Evolutionary conservation across 2,797 vertebrate genomes (phyloP).

Genomic region (Lepus oiostolus): DNA sequence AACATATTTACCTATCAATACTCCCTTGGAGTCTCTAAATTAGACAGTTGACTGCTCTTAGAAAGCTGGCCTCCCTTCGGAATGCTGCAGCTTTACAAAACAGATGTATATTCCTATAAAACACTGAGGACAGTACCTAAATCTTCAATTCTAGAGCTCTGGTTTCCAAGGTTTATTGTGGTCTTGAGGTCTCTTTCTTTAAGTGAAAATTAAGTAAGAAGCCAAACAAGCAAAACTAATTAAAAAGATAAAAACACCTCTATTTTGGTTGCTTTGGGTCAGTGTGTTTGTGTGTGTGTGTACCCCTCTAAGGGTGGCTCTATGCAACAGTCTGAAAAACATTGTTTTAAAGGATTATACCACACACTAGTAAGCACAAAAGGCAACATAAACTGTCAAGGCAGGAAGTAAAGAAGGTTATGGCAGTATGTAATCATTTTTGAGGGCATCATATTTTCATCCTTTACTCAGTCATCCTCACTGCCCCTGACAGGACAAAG

Average conservation of each 20-base stretch:
- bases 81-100: slow-evolving; percentile 11
- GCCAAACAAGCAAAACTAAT: slow-evolving; percentile 26
- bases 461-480: slow-evolving; percentile 38
- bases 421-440: background rate
- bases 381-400: background rate
- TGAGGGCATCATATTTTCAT: background rate
- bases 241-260: slow-evolving; percentile 18
- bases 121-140: background rate
- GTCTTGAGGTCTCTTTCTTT: background rate
- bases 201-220: slow-evolving; percentile 18
- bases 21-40: slow-evolving; percentile 21
- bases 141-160: slow-evolving; percentile 13
- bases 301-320: background rate
- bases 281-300: background rate
- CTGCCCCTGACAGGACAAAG: background rate
- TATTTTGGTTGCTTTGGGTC: background rate
- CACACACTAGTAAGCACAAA: background rate
- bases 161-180: slow-evolving; percentile 37
- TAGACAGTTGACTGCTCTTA: background rate
- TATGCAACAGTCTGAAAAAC: background rate
- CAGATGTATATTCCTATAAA: background rate
- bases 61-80: background rate
- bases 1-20: slow-evolving; percentile 7
- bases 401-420: background rate
- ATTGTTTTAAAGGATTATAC: slow-evolving; percentile 1